A percentile compares a stretch with the other conserved stretches of the same genome.
These are phyloP conservation scores for Echinops telfairi DNA, from an alignment of 2,113 vertebrate species.

Conservation along the genomic window DNA sequence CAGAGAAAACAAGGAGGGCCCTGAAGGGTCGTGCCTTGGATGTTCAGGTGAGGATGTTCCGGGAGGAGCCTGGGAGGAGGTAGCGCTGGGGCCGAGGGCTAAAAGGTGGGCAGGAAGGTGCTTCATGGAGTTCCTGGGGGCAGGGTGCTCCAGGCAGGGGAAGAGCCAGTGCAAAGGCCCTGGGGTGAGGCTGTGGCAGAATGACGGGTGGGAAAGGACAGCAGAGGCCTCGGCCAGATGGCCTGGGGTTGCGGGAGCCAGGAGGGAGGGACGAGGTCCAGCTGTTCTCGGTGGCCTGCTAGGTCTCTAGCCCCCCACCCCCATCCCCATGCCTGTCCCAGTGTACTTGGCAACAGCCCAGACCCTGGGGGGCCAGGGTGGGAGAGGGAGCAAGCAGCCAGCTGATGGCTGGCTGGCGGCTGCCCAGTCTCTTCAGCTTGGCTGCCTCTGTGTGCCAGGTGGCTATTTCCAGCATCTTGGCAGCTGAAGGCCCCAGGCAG, in stretches of 20 bases:
- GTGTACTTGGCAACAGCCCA: background rate
- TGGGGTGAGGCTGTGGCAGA: background rate
- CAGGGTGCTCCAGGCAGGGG: background rate
- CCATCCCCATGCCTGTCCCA: no score
- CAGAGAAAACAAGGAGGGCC: no score
- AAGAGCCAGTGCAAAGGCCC: background rate
- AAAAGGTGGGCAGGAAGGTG: background rate
- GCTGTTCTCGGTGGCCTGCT: background rate
- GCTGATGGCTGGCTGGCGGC: background rate
- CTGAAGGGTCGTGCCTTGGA: background rate
- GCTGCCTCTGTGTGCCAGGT: background rate
- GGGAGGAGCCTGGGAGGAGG: no score
- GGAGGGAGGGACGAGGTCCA: background rate
- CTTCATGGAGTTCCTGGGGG: background rate
- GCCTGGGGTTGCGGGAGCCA: no score
- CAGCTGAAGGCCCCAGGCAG: conserved; percentile 45
- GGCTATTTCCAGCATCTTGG: conserved; percentile 42
- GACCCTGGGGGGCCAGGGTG: background rate
- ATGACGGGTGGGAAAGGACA: no score
- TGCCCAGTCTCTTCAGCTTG: background rate
- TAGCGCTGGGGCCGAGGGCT: no score
- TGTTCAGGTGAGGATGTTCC: rapidly evolving
- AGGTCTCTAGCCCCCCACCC: no score
- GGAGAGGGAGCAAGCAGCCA: background rate
- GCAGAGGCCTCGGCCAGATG: no score